Evolutionary conservation across 2,888 invertebrate genomes (phyloP).

Genomic region (Thysanoteuthis rhombus): DNA sequence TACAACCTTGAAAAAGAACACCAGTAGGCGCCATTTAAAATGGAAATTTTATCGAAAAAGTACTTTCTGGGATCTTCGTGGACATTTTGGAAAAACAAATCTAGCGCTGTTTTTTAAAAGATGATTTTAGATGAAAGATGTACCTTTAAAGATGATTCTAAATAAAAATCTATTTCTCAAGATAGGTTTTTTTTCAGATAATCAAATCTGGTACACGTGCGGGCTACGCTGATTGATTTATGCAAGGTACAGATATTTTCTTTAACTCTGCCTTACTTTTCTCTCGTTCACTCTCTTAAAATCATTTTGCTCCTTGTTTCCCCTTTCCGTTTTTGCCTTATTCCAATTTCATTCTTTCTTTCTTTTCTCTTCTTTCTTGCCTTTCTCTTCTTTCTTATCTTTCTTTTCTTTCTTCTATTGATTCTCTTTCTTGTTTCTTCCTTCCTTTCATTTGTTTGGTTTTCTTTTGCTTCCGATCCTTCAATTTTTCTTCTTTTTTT

Average conservation of each 20-base stretch:
- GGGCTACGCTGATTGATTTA: too few relatives aligned
- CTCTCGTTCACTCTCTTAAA: not conserved
- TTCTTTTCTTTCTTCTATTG: not conserved
- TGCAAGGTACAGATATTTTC: not conserved
- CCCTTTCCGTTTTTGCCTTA: not conserved
- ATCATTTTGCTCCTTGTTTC: not conserved
- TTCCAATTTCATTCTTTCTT: not conserved
- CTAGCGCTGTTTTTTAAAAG: too few relatives aligned
- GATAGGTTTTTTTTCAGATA: too few relatives aligned
- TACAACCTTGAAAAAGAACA: too few relatives aligned
- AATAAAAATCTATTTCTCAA: too few relatives aligned
- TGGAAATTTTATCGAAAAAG: too few relatives aligned
- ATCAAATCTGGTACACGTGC: too few relatives aligned
- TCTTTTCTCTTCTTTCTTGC: not conserved
- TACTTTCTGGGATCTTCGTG: too few relatives aligned
- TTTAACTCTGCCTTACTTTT: not conserved
- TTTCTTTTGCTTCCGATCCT: not conserved
- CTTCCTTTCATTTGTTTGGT: not conserved
- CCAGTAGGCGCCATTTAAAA: too few relatives aligned
- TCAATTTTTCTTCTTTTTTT: not conserved
- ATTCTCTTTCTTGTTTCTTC: not conserved
- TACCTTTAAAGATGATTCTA: too few relatives aligned
- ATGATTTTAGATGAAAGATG: too few relatives aligned
- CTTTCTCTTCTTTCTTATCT: not conserved
- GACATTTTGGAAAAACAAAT: too few relatives aligned